Evolutionary conservation across 2,888 invertebrate genomes (phyloP), one percentile per base, ranked within the genome.

Genomic region (Pteria penguin): DNA sequence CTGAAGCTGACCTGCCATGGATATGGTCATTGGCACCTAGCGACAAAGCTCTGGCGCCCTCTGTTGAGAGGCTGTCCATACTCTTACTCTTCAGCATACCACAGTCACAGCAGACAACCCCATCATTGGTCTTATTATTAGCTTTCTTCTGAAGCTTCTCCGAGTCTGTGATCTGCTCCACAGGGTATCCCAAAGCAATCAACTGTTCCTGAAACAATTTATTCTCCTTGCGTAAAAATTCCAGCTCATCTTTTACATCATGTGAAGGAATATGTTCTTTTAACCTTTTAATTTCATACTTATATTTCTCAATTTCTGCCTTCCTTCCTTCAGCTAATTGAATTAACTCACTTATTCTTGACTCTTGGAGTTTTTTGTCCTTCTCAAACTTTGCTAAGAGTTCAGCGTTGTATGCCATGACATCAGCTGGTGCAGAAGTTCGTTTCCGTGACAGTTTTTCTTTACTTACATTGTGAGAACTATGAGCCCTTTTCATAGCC

Each of bases 251-350:
- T n/a, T 81, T 77, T 3, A 88, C 69, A 24, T 89, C 80, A 54
- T 81, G 76, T 32, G 83, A 74, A 4, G 87, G 87, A 60, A 87
- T 82, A 62, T 85, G 80, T 61, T 90, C 91, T 80, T 92, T 92
- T 45, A 92, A 82, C 57, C 90, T 88, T 74, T 91, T 91, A 54
- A 92, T 88, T 85, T 93, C 93, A 84, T 92, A 92, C 84, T 92
- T 93, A 63, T 92, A 89, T 68, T 91, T 91, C 72, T 93, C 93
- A 69, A 93, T 92, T 83, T 93, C 93, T n/a, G 91, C 91, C 82
- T 92, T 92, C 65, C 93, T 88, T 71, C 83, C 85, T 81, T 93
- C 93, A 5, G 92, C 88, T 29, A 91, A 87, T 79, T 92, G 91
- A 27, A 92, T 91, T 72, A 93, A 86, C 77, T 93, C 93, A 0